phyloP scores from a whole-genome alignment of 2,797 vertebrate genomes.

The Acrossocheilus fasciatus region DNA sequence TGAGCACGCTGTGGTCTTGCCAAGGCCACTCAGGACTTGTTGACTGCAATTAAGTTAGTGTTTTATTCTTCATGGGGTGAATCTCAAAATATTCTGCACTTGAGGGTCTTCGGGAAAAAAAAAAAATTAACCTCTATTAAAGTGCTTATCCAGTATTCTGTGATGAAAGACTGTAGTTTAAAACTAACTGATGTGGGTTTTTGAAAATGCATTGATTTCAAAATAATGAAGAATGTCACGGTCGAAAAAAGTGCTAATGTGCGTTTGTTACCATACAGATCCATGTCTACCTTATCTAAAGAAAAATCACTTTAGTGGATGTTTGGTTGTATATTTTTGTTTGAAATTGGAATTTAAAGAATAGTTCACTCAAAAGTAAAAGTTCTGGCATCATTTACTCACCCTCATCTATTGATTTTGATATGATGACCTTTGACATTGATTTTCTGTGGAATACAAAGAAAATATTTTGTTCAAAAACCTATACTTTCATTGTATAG shows the following conservation, averaged over 20 bases:
- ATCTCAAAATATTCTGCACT: constrained; percentile 39
- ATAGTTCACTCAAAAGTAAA: background rate
- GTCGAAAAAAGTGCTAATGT: background rate
- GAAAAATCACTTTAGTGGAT: background rate
- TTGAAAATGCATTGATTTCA: background rate
- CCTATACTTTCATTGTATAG: background rate
- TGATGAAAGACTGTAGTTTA: constrained; percentile 1
- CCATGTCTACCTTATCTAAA: background rate
- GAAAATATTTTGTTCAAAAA: background rate
- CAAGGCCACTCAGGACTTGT: constrained; percentile 56
- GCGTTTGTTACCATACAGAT: background rate
- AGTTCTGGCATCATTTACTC: background rate
- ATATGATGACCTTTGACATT: background rate
- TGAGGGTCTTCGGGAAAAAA: background rate
- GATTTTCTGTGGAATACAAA: background rate
- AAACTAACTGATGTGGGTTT: background rate
- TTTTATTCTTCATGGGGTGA: constrained; percentile 46
- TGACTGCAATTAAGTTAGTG: constrained; percentile 50
- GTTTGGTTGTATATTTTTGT: background rate
- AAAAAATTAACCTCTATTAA: constrained; percentile 23
- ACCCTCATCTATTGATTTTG: background rate
- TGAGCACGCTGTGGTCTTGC: constrained; percentile 39
- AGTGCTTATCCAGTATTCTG: constrained; percentile 37
- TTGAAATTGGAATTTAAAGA: background rate
- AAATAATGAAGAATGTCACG: background rate